These are phyloP conservation scores for Dicentrarchus labrax DNA, from an alignment of 2,113 vertebrate species.

Conservation along the genomic window DNA sequence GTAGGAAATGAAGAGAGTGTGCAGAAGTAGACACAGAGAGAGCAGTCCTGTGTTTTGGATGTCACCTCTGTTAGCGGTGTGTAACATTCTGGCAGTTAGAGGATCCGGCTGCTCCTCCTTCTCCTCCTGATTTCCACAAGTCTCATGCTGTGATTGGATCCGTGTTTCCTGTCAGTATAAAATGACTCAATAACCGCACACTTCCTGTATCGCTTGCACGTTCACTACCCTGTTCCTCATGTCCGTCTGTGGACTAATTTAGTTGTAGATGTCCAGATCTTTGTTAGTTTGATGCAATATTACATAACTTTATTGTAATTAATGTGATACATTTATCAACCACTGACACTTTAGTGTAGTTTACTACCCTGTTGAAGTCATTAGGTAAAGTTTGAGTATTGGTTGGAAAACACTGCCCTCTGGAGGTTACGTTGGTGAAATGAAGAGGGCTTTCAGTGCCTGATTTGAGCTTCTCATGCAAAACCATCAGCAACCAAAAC, in stretches of 20 bases:
- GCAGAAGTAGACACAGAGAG: slow-evolving; percentile 12
- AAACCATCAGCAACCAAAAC: background rate
- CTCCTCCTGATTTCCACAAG: slow-evolving; percentile 30
- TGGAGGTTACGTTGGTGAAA: slow-evolving; percentile 25
- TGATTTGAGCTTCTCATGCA: background rate
- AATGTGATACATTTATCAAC: slow-evolving; percentile 6
- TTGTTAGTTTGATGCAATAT: background rate
- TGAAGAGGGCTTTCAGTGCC: background rate
- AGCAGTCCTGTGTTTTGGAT: slow-evolving; percentile 27
- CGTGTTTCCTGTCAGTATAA: slow-evolving; percentile 61
- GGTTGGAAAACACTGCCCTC: slow-evolving; percentile 59
- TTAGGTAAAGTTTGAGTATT: slow-evolving; percentile 19
- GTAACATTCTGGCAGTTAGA: slow-evolving; percentile 57
- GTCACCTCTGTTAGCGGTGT: slow-evolving; percentile 39
- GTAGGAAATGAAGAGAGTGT: slow-evolving; percentile 22
- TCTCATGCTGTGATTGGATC: slow-evolving; percentile 53
- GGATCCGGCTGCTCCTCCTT: slow-evolving; percentile 47
- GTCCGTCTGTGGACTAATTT: slow-evolving; percentile 1
- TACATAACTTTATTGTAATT: slow-evolving; percentile 10
- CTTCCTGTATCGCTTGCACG: slow-evolving; percentile 49
- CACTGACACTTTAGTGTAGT: slow-evolving; percentile 15
- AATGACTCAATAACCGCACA: slow-evolving; percentile 52
- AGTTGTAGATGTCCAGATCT: background rate
- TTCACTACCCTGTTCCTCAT: slow-evolving; percentile 40
- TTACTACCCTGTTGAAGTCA: slow-evolving; percentile 23